phyloP scores from a whole-genome alignment of 2,888 invertebrate species.

The Gisinianus flammeolus region DNA sequence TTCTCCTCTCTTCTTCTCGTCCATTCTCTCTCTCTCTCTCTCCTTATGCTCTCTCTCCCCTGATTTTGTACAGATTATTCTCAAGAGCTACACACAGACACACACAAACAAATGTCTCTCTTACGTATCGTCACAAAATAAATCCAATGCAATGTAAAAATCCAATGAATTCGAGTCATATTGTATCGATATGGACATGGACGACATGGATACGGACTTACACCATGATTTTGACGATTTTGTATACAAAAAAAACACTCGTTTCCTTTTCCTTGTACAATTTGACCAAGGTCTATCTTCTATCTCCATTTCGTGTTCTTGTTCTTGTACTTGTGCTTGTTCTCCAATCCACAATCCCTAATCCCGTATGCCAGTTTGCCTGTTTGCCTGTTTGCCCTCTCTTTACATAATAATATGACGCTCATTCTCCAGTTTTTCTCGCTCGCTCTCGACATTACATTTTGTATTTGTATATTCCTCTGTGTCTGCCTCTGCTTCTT shows the following conservation, averaged over 20 bases:
- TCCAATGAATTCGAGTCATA: too few species aligned
- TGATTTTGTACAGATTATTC: conserved; percentile 52
- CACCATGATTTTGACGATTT: not conserved
- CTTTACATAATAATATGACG: too few species aligned
- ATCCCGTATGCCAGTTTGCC: too few species aligned
- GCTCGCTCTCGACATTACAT: conserved; percentile 13
- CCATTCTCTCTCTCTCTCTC: not conserved
- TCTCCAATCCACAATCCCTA: conserved; percentile 7
- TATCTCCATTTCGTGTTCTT: not conserved
- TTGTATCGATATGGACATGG: conserved; percentile 42
- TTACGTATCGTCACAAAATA: not conserved
- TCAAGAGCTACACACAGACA: conserved; percentile 36
- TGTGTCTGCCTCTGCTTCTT: conserved; percentile 16
- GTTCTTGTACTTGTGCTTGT: not conserved
- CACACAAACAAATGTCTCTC: not conserved
- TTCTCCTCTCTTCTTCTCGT: not conserved
- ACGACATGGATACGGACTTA: not conserved
- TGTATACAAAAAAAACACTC: not conserved
- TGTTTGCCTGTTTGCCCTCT: too few species aligned
- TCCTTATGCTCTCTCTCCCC: not conserved
- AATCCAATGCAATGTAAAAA: too few species aligned
- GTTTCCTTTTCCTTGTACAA: not conserved
- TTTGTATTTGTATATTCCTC: conserved; percentile 9
- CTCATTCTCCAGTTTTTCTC: conserved; percentile 20
- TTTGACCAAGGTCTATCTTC: not conserved